Evolutionary conservation across 37 sponge, comb jelly and placozoan species (phyloP).

Genomic region (Eunapius fragilis): DNA sequence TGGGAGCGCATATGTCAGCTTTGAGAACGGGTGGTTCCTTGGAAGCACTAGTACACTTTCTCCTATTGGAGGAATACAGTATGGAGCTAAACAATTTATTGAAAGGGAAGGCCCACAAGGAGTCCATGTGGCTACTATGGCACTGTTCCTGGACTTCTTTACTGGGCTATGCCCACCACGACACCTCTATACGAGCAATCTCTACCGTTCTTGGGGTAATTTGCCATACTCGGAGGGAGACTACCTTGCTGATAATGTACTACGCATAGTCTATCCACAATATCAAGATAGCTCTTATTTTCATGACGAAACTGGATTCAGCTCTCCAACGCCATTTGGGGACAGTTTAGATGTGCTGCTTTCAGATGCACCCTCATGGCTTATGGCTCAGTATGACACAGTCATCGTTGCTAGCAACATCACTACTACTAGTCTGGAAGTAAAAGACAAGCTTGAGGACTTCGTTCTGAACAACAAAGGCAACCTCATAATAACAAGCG

Average conservation of each 20-base stretch:
- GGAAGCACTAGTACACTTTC: conserved; percentile 5
- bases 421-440: conserved; percentile 16
- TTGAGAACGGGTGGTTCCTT: conserved; percentile 54
- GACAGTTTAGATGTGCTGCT: conserved; percentile 55
- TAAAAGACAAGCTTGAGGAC: conserved; percentile 29
- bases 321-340: conserved; percentile 62
- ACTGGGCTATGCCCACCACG: conserved; percentile 47
- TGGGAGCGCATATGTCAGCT: conserved; percentile 54
- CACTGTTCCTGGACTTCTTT: conserved; percentile 49
- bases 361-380: conserved; percentile 48
- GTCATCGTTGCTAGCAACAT: conserved; percentile 26
- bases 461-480: conserved; percentile 28
- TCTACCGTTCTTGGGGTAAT: conserved; percentile 30
- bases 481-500: conserved; percentile 39
- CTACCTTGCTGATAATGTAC: conserved; percentile 45
- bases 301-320: conserved; percentile 59
- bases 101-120: conserved; percentile 3
- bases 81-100: conserved; percentile 35
- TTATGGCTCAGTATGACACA: conserved; percentile 48
- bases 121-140: conserved; percentile 27
- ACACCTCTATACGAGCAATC: conserved; percentile 17
- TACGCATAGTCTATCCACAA: conserved; percentile 49
- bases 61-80: conserved; percentile 51
- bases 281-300: conserved; percentile 67
- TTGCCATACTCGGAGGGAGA: conserved; percentile 51